These are phyloP conservation scores for Vanacampus margaritifer DNA, from an alignment of 2,113 vertebrate genomes.

Conservation along the genomic window DNA sequence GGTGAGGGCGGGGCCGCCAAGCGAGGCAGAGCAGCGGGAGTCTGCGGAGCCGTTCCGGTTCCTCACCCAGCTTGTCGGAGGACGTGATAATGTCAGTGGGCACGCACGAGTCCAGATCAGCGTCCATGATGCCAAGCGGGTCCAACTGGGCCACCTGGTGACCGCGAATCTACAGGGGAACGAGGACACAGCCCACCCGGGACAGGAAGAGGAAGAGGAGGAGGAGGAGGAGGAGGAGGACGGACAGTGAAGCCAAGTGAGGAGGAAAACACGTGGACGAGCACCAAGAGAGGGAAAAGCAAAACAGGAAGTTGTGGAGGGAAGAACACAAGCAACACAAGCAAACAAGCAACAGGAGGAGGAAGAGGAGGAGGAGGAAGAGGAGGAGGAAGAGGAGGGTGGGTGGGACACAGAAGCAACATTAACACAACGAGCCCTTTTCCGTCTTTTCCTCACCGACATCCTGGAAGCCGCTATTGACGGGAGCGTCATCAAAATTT, in stretches of 20 bases:
- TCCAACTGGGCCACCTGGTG: slow-evolving; percentile 99
- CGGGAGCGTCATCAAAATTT: slow-evolving; percentile 96
- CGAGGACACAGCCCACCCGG: slow-evolving; percentile 54
- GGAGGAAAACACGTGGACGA: not conserved
- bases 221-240: not conserved
- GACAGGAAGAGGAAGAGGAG: slow-evolving; percentile 27
- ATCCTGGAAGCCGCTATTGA: slow-evolving; percentile 86
- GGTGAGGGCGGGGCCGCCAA: not conserved
- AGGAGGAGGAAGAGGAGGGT: slow-evolving; percentile 48
- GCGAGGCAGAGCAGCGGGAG: not conserved
- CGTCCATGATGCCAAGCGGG: slow-evolving; percentile 99
- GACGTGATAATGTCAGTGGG: slow-evolving; percentile 98
- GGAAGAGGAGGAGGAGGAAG: not conserved
- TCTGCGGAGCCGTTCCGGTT: slow-evolving; percentile 30
- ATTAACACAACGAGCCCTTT: slow-evolving; percentile 60
- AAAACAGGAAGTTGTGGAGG: slow-evolving; percentile 20
- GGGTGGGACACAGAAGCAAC: slow-evolving; percentile 57
- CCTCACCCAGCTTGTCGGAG: slow-evolving; percentile 99
- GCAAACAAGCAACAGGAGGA: slow-evolving; percentile 6
- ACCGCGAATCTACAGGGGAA: slow-evolving; percentile 90
- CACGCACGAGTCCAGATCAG: slow-evolving; percentile 97
- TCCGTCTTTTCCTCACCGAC: slow-evolving; percentile 86
- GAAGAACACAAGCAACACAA: not conserved
- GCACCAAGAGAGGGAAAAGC: slow-evolving; percentile 9
- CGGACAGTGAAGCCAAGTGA: not conserved